Percentiles rank a stretch among this genome's conserved stretches.
phyloP scores from a whole-genome alignment of 2,888 invertebrate species.

The Rotaria sp. region DNA sequence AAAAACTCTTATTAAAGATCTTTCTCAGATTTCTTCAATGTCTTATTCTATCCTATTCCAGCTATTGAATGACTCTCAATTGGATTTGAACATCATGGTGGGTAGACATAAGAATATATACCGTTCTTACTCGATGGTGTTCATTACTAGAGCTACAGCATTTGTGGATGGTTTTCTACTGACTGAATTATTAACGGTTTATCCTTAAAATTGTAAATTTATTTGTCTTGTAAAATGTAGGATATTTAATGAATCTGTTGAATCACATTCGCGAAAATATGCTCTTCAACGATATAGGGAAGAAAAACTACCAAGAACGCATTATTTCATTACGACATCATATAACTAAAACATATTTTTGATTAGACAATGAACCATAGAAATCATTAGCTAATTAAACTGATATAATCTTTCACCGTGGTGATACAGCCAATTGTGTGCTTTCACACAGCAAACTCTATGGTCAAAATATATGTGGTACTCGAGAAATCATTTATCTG shows the following conservation, averaged over 20 bases:
- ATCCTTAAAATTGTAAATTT: not conserved
- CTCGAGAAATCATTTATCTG: not conserved
- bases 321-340: not conserved
- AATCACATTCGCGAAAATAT: not conserved
- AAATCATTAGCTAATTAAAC: not conserved
- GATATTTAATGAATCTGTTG: not conserved
- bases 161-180: not conserved
- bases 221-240: not conserved
- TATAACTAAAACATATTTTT: not conserved
- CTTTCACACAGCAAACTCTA: not conserved
- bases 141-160: not conserved
- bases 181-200: not conserved
- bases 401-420: not conserved
- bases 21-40: not conserved
- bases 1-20: not conserved
- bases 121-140: not conserved
- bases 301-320: not conserved
- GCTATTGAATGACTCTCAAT: not conserved
- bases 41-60: too few species aligned
- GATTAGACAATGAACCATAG: not conserved
- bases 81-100: not conserved
- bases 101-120: not conserved
- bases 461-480: not conserved
- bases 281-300: not conserved
- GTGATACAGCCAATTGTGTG: not conserved